Evolutionary conservation across 2,888 invertebrate species (phyloP).

Genomic region (Xanthorhoe designata): DNA sequence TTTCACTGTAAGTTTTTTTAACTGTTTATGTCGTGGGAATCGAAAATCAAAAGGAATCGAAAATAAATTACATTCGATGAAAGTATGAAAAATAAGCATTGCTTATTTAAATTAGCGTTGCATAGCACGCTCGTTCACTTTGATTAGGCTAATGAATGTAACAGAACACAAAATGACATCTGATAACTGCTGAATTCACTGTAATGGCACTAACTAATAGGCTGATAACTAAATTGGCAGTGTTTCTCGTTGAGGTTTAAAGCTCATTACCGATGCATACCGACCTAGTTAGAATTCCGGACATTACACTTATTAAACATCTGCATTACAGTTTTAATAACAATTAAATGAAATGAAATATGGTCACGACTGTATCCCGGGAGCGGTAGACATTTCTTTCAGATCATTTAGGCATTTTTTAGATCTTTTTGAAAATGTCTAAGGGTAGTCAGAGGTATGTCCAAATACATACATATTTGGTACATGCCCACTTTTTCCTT

Average conservation of each 20-base stretch:
- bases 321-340: background rate
- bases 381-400: no score
- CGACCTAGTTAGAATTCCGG: background rate
- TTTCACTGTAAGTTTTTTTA: no score
- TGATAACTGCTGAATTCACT: conserved; percentile 9
- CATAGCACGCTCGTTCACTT: conserved; percentile 6
- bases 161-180: conserved; percentile 8
- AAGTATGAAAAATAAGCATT: background rate
- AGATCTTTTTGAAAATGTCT: no score
- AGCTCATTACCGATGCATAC: background rate
- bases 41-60: no score
- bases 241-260: background rate
- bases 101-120: background rate
- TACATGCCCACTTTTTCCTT: no score
- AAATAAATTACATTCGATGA: no score
- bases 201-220: conserved; percentile 8
- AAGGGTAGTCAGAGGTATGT: no score
- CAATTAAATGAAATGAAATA: no score
- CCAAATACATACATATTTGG: no score
- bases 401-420: no score
- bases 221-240: conserved; percentile 20
- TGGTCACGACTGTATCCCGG: no score
- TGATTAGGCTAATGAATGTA: conserved; percentile 13
- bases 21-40: no score
- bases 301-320: background rate